A percentile compares a stretch with the other conserved stretches of the same genome.
Evolutionary conservation across 2,113 vertebrate genomes (phyloP).

Genomic region (Edolisoma coerulescens): DNA sequence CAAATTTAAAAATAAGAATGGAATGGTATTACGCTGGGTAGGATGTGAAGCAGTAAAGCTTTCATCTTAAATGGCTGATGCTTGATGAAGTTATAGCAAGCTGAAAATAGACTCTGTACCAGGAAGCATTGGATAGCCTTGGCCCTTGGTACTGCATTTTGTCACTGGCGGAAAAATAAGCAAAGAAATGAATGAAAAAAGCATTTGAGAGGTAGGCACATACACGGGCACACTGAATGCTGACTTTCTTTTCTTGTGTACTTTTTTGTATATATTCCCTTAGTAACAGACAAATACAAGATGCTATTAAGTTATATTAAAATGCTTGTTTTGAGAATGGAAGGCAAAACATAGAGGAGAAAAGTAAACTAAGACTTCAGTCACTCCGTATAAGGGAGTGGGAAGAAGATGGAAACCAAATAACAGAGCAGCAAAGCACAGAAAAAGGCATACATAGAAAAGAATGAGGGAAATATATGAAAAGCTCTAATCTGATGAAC

Average conservation of each 20-base stretch:
- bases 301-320: slow-evolving; percentile 7
- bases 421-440: neutral
- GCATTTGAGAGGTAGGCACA: neutral
- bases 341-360: neutral
- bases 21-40: neutral
- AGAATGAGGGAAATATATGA: neutral
- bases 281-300: slow-evolving; percentile 30
- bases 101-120: neutral
- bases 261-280: neutral
- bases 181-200: neutral
- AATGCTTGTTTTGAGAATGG: neutral
- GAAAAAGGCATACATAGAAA: neutral
- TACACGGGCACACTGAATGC: neutral
- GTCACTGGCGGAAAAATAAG: neutral
- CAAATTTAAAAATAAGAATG: neutral
- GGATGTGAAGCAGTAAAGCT: neutral
- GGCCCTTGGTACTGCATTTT: neutral
- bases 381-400: neutral
- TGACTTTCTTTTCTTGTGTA: neutral
- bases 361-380: slow-evolving; percentile 16
- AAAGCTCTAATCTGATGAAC: neutral
- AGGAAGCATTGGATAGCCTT: neutral
- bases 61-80: neutral
- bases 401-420: neutral
- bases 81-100: neutral